Conservation (phyloP, 2,797 vertebrate species). For the Neostethus bicornis region DNA sequence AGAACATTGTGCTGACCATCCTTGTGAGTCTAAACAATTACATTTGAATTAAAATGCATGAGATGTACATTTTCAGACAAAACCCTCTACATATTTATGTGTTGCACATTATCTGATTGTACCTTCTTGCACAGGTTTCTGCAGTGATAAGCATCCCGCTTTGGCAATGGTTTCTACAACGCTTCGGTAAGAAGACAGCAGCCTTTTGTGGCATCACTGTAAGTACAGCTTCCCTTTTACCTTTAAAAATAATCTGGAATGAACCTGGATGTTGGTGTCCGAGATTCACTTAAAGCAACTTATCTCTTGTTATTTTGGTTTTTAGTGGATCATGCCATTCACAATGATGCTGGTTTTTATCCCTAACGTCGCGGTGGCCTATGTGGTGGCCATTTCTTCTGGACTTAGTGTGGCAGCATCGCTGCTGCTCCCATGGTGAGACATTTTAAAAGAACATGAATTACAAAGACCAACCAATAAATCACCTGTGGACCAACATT, state of each 20-base stretch:
- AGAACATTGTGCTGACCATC: constrained; percentile 92
- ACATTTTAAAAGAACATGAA: constrained; percentile 1
- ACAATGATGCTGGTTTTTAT: constrained; percentile 89
- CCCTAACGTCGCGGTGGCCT: constrained; percentile 88
- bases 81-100: neutral
- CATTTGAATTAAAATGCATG: neutral
- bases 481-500: neutral
- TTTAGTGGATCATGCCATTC: constrained; percentile 94
- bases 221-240: constrained; percentile 58
- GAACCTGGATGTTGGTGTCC: constrained; percentile 3
- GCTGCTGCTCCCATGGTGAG: constrained; percentile 94
- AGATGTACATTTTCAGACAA: neutral
- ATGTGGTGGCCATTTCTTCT: constrained; percentile 88
- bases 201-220: constrained; percentile 92
- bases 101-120: neutral
- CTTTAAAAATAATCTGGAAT: constrained; percentile 7
- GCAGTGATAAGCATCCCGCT: constrained; percentile 90
- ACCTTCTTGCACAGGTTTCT: constrained; percentile 80
- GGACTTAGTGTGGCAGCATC: constrained; percentile 94
- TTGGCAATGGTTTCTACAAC: constrained; percentile 94
- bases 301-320: neutral
- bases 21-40: constrained; percentile 82
- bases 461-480: neutral
- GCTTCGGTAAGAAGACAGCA: constrained; percentile 92
- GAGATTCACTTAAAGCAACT: neutral